A percentile compares a stretch with the other conserved stretches of the same genome.
Evolutionary conservation across 2,797 vertebrate genomes (phyloP).

Genomic region (Crypturellus tataupa): DNA sequence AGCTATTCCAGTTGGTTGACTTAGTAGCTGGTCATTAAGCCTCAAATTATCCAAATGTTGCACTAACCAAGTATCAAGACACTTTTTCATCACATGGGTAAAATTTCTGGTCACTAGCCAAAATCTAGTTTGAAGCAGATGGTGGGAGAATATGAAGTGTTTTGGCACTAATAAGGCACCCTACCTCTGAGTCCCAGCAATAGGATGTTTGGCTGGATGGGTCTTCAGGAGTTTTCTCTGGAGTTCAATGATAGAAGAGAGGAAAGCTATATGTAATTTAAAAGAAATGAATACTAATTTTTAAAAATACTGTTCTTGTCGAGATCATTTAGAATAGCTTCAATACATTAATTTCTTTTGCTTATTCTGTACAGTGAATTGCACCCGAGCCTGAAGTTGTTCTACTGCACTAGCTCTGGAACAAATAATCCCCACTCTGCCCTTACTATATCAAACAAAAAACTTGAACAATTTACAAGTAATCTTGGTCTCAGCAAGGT

Average conservation of each 20-base stretch:
- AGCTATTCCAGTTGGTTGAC: neutral
- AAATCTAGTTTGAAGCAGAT: neutral
- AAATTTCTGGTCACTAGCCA: neutral
- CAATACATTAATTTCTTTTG: neutral
- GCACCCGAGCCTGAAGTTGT: fast-evolving
- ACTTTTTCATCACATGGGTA: neutral
- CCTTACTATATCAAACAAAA: neutral
- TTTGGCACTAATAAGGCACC: neutral
- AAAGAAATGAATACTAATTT: neutral
- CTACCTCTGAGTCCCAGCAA: fast-evolving
- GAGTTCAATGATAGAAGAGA: neutral
- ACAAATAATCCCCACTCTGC: neutral
- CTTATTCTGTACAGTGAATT: neutral
- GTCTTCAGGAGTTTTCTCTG: neutral
- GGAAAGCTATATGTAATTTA: neutral
- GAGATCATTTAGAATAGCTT: neutral
- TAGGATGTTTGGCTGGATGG: neutral
- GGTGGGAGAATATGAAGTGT: neutral
- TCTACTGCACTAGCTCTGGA: neutral
- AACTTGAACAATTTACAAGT: neutral
- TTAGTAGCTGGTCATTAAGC: neutral
- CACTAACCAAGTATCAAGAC: neutral
- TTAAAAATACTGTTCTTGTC: neutral
- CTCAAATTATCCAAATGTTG: neutral
- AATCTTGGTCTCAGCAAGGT: neutral